Percentiles rank a stretch among this genome's conserved stretches.
Conservation (phyloP, 2,888 invertebrate genomes). For the Bursaphelenchus okinawaensis region DNA sequence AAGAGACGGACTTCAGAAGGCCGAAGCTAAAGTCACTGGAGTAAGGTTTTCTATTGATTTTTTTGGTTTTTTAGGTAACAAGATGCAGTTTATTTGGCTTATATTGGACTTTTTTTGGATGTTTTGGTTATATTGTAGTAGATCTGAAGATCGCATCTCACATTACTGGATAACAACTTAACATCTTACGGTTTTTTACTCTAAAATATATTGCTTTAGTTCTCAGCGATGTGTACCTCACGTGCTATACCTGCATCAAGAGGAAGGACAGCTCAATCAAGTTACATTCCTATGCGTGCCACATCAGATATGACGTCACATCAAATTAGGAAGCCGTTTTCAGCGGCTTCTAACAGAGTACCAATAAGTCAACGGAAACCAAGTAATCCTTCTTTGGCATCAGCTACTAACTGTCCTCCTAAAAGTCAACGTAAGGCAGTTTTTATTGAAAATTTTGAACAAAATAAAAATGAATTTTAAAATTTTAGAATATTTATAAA, state of each 20-base stretch:
- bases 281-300: background rate
- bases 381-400: background rate
- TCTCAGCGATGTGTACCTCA: background rate
- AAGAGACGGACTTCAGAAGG: slow-evolving; percentile 1
- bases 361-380: background rate
- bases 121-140: too few relatives aligned
- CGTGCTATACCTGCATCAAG: background rate
- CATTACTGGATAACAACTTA: too few relatives aligned
- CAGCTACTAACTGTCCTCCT: background rate
- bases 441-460: too few relatives aligned
- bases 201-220: background rate
- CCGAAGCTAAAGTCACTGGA: background rate
- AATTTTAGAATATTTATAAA: too few relatives aligned
- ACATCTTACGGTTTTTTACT: too few relatives aligned
- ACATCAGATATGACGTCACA: background rate
- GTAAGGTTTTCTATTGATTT: too few relatives aligned
- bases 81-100: too few relatives aligned
- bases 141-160: too few relatives aligned
- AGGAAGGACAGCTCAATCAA: background rate
- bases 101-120: too few relatives aligned
- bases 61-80: too few relatives aligned
- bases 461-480: too few relatives aligned
- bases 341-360: background rate
- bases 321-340: background rate
- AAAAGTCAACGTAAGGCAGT: background rate